Evolutionary conservation across 2,888 invertebrate genomes (phyloP), one percentile per base, ranked within the genome.

Genomic region (Chaitophorus viminalis): DNA sequence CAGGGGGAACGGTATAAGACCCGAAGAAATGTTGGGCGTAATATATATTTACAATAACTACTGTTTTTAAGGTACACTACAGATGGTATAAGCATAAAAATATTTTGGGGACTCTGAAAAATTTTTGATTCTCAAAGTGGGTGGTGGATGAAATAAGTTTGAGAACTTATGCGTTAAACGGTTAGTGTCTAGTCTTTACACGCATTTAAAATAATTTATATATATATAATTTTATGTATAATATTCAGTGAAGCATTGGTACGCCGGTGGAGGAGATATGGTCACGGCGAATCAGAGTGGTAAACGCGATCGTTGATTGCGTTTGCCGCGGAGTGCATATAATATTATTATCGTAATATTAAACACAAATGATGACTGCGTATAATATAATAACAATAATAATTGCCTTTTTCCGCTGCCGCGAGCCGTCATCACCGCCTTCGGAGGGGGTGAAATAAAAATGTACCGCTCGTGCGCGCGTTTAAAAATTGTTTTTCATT

Each of bases 201-300:
- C n/a, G 31, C 11, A 6, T 36, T 36, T 36, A 36, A 33, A 72
- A 72, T 29, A 72, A 3, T 14, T 3, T 72, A 21, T 52, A 17
- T 52, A 8, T n/a, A n/a, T n/a, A n/a, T n/a, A n/a, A n/a, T n/a
- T n/a, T n/a, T n/a, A n/a, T n/a, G n/a, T n/a, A n/a, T n/a, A n/a
- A n/a, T n/a, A n/a, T n/a, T n/a, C n/a, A n/a, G n/a, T n/a, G n/a
- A n/a, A n/a, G n/a, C n/a, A n/a, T n/a, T n/a, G n/a, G n/a, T 0
- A 36, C 39, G 36, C 1, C 29, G 65, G 29, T 25, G 52, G 72
- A 33, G 8, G 33, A 21, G 33, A 21, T 0, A 18, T 17, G 74
- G n/a, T 82, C 74, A 74, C 74, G 74, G 72, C 6, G 18, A 82
- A 82, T 82, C n/a, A n/a, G 33, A 70, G 82, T 72, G 72, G 39